A percentile compares a stretch with the other conserved stretches of the same genome.
phyloP scores from a whole-genome alignment of 1,140 invertebrate genomes.

The Melipona quadrifasciata region DNA sequence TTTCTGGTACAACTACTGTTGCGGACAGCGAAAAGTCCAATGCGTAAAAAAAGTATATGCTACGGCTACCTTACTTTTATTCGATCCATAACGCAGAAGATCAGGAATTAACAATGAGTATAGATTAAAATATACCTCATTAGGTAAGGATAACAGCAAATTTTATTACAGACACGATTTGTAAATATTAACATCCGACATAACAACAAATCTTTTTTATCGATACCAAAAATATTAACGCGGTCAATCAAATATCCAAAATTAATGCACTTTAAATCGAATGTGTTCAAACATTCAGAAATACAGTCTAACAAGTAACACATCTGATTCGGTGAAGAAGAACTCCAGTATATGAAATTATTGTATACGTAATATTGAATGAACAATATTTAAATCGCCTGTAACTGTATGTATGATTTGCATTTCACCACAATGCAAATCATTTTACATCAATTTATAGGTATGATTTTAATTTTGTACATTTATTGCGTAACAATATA shows the following conservation, averaged over 20 bases:
- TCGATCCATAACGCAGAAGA: too few species aligned
- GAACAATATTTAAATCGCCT: slow-evolving; percentile 63
- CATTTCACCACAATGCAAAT: slow-evolving; percentile 74
- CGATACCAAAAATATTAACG: background rate
- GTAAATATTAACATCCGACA: slow-evolving; percentile 36
- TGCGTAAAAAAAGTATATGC: slow-evolving; percentile 76
- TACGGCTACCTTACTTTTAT: too few species aligned
- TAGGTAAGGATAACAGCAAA: background rate
- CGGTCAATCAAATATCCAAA: slow-evolving; percentile 1
- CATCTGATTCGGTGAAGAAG: background rate
- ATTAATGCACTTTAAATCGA: background rate
- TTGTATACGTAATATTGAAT: slow-evolving; percentile 39
- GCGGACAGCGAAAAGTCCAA: slow-evolving; percentile 82
- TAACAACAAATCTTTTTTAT: slow-evolving; percentile 9
- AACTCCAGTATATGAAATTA: background rate
- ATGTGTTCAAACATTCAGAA: background rate
- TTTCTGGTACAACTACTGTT: slow-evolving; percentile 75
- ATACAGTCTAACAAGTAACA: background rate
- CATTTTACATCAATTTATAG: slow-evolving; percentile 64
- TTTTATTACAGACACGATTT: slow-evolving; percentile 41
- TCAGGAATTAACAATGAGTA: background rate
- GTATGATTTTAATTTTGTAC: slow-evolving; percentile 65
- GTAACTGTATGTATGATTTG: slow-evolving; percentile 67
- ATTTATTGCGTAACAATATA: slow-evolving; percentile 60
- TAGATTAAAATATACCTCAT: background rate